Evolutionary conservation across 2,797 vertebrate species (phyloP), one percentile per base, ranked within the genome.

Genomic region (Pithecia hirsuta): DNA sequence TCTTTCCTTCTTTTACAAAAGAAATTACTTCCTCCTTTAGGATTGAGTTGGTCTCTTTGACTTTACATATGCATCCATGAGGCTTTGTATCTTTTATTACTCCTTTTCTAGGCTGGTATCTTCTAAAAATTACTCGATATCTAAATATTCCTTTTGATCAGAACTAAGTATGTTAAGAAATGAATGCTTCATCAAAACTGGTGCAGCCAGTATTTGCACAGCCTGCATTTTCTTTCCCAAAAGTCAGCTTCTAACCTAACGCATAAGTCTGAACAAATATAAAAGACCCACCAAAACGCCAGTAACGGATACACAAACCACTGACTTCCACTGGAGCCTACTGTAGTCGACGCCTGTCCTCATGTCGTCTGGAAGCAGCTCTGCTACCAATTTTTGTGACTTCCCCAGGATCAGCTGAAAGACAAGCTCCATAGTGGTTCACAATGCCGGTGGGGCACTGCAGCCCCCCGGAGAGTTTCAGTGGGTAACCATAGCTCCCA

Each of bases 281-380:
- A 97, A 57, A 15, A 97, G 36, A 80, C 93, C 90, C 89, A 97
- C 52, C 88, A 97, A 92, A 87, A 96, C 57, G 36, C 84, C 93
- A 72, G 90, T 44, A 75, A 93, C 24, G 30, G 83, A 94, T 9
- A 87, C 22, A 61, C 84, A 90, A n/a, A 93, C 30, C 72, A 90
- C 55, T 72, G 84, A 96, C 55, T 97, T 91, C 91, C 97, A 96
- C 1, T 70, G 91, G 57, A 95, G 59, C 46, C n/a, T 46, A 9
- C 11, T 55, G 36, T 76, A 57, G 70, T n/a, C 44, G 61, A 94
- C n/a, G 7, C 33, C 55, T 72, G 57, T 36, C 67, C 59, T 97
- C 52, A 17, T 59, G 39, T 97, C 93, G 1, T 97, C 93, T 41
- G 36, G 85, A 81, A 97, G 91, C 24, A 94, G 55, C 61, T 95